A percentile compares a stretch with the other conserved stretches of the same genome.
Conservation (phyloP, 2,888 invertebrate species). For the Clistopyga incitator region DNA sequence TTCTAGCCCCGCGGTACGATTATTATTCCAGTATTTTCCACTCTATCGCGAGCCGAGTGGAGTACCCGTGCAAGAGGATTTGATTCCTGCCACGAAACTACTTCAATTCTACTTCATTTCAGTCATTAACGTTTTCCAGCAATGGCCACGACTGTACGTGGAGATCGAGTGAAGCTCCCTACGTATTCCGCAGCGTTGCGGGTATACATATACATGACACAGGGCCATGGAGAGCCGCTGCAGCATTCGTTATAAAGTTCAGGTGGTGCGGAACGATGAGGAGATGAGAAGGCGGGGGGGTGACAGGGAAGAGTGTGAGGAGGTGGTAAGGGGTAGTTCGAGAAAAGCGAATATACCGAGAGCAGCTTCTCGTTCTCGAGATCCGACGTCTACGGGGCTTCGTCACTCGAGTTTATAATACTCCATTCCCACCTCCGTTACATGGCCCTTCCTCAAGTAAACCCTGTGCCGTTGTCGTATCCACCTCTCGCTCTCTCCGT, state of each 20-base stretch:
- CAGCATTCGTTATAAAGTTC: slow-evolving; percentile 77
- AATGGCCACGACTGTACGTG: slow-evolving; percentile 5
- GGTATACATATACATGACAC: slow-evolving; percentile 13
- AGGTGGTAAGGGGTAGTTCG: slow-evolving; percentile 50
- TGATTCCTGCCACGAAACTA: slow-evolving; percentile 32
- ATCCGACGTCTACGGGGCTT: slow-evolving; percentile 45
- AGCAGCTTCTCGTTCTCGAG: slow-evolving; percentile 37
- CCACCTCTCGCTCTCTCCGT: slow-evolving; percentile 20
- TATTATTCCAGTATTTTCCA: slow-evolving; percentile 26
- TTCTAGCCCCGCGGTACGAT: neutral
- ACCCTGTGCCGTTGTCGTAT: slow-evolving; percentile 47
- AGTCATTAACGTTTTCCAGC: slow-evolving; percentile 56
- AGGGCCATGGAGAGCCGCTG: slow-evolving; percentile 50
- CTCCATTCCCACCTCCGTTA: slow-evolving; percentile 61
- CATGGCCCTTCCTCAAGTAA: slow-evolving; percentile 49
- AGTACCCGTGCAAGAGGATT: slow-evolving; percentile 36
- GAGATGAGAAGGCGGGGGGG: slow-evolving; percentile 15
- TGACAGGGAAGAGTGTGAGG: slow-evolving; percentile 12
- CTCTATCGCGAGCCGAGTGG: slow-evolving; percentile 19
- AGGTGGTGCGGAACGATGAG: slow-evolving; percentile 66
- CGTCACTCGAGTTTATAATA: slow-evolving; percentile 64
- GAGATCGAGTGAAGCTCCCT: slow-evolving; percentile 6
- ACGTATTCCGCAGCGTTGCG: neutral
- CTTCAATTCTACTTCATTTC: slow-evolving; percentile 59
- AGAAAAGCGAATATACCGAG: slow-evolving; percentile 51